Conservation (phyloP, 2,113 vertebrate genomes). For the Sus scrofa region DNA sequence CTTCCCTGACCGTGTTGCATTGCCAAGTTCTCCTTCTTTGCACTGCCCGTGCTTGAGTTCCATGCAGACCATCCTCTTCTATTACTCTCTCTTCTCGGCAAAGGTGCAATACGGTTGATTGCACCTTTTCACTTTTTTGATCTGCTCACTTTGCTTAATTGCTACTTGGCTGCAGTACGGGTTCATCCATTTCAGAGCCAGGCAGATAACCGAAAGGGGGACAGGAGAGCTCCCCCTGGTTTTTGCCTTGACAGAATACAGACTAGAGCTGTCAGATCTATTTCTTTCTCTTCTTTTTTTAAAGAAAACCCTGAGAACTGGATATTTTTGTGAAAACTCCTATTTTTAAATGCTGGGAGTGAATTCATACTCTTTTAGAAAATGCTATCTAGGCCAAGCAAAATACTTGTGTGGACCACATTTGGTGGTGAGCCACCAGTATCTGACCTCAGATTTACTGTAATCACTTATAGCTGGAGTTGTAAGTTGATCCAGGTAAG, state of each 20-base stretch:
- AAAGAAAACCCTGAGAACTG: neutral
- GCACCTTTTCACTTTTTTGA: neutral
- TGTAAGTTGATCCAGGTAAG: neutral
- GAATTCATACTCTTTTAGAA: constrained; percentile 28
- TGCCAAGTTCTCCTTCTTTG: neutral
- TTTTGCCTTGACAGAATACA: neutral
- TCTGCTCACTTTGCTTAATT: neutral
- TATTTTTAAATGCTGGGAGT: constrained; percentile 15
- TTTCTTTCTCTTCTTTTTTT: neutral
- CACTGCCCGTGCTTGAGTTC: neutral
- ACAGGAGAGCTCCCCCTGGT: neutral
- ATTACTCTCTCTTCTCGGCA: neutral
- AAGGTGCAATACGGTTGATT: neutral
- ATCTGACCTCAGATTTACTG: neutral
- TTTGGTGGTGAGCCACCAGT: neutral
- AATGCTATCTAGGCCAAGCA: neutral
- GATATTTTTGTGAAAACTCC: neutral
- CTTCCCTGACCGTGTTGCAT: neutral
- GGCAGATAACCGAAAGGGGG: neutral
- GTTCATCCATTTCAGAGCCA: neutral
- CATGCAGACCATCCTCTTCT: neutral
- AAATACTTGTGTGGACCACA: neutral
- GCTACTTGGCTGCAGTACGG: neutral
- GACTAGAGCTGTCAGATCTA: neutral
- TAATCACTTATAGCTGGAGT: neutral